Conservation (phyloP, 2,113 vertebrate species). For the Rhinichthys klamathensis region DNA sequence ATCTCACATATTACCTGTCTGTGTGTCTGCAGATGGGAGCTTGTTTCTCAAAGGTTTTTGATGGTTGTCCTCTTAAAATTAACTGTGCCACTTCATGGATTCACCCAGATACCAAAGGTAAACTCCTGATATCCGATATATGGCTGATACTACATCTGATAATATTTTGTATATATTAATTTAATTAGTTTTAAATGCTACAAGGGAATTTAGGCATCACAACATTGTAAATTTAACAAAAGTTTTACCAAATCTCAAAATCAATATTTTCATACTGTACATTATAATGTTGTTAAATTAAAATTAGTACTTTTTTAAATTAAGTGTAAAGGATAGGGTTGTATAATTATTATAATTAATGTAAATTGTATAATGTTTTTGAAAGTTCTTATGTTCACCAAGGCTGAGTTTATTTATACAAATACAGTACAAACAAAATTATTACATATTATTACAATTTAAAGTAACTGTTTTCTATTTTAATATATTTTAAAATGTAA, state of each 20-base stretch:
- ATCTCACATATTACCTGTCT: neutral
- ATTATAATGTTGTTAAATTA: no score
- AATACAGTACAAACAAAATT: neutral
- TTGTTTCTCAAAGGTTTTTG: conserved; percentile 99
- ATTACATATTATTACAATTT: neutral
- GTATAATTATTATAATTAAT: no score
- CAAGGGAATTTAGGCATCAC: no score
- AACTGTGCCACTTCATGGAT: conserved; percentile 99
- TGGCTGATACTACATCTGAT: neutral
- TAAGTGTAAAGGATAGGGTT: no score
- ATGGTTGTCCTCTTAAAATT: conserved; percentile 97
- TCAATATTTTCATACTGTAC: no score
- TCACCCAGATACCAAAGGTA: conserved; percentile 98
- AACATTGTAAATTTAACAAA: no score
- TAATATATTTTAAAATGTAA: neutral
- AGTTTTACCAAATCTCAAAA: no score
- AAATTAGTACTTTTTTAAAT: no score
- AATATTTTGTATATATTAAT: neutral
- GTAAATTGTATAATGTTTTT: neutral
- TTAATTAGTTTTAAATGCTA: neutral
- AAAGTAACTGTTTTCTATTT: neutral
- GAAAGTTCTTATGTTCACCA: neutral
- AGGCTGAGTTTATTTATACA: neutral
- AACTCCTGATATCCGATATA: neutral
- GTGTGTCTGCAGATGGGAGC: conserved; percentile 89